Evolutionary conservation across 2,797 vertebrate species (phyloP).

Genomic region (Microctenopoma lineatum): DNA sequence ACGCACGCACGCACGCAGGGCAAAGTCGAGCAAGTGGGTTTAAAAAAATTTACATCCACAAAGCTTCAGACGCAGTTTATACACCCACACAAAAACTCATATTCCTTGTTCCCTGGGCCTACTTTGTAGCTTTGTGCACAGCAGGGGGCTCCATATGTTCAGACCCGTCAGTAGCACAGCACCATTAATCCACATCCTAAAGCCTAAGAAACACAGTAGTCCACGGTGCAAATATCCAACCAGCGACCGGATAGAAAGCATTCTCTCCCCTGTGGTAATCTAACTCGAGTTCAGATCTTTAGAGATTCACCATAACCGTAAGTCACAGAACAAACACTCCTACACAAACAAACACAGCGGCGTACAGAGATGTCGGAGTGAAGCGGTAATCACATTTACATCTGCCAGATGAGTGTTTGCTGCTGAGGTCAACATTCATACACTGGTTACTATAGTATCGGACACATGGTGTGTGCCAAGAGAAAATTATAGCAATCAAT

Average conservation of each 20-base stretch:
- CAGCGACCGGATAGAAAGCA: constrained; percentile 42
- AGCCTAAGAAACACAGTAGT: constrained; percentile 59
- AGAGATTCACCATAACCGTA: constrained; percentile 42
- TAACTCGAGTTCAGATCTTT: constrained; percentile 56
- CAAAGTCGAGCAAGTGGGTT: constrained; percentile 76
- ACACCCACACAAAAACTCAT: constrained; percentile 59
- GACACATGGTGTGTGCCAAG: constrained; percentile 41
- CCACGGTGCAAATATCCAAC: constrained; percentile 52
- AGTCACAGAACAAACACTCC: constrained; percentile 55
- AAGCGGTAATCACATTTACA: constrained; percentile 52
- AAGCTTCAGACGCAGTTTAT: constrained; percentile 64
- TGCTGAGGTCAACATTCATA: constrained; percentile 63
- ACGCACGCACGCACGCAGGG: constrained; percentile 24
- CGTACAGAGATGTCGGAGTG: constrained; percentile 19
- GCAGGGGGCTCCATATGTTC: constrained; percentile 40
- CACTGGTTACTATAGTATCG: constrained; percentile 48
- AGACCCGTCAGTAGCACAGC: constrained; percentile 44
- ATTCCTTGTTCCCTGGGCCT: constrained; percentile 51
- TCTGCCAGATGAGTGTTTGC: constrained; percentile 43
- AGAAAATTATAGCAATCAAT: constrained; percentile 63
- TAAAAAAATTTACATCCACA: constrained; percentile 64
- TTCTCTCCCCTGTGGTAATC: constrained; percentile 46
- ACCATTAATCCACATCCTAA: constrained; percentile 54
- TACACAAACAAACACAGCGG: constrained; percentile 52
- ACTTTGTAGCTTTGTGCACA: constrained; percentile 52